Conservation (phyloP, 2,797 vertebrate genomes). For the Micrastur ruficollis region DNA sequence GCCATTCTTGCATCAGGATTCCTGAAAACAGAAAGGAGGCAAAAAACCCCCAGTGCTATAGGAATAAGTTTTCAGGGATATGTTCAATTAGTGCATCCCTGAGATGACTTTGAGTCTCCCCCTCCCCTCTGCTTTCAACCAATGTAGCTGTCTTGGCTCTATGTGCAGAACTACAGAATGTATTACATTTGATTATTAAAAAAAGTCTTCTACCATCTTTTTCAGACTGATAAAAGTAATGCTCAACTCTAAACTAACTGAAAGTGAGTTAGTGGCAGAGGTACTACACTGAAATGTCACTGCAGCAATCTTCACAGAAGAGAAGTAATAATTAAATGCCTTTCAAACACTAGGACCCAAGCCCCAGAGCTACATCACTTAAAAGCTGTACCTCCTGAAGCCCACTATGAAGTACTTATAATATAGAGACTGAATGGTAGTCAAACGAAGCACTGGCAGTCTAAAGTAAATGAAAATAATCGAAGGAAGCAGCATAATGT, state of each 20-base stretch:
- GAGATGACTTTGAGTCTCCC: background rate
- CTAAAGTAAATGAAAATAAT: background rate
- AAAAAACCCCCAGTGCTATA: background rate
- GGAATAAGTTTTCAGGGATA: background rate
- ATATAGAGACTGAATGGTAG: background rate
- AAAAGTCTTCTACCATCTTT: background rate
- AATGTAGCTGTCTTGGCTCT: background rate
- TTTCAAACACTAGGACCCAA: background rate
- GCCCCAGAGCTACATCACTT: background rate
- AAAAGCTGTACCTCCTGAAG: background rate
- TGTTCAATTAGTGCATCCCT: background rate
- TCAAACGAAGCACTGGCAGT: background rate
- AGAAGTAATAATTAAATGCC: background rate
- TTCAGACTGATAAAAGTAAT: background rate
- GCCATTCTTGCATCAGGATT: background rate
- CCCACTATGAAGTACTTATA: background rate
- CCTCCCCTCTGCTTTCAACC: background rate
- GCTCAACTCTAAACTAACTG: background rate
- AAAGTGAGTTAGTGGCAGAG: background rate
- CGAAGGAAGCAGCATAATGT: background rate
- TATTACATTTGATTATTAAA: background rate
- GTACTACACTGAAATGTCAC: background rate
- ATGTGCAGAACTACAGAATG: background rate
- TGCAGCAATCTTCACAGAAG: background rate
- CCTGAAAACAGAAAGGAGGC: background rate